These are phyloP conservation scores for Tetragonula clypearis DNA, from an alignment of 1,140 invertebrate species.

Conservation along the genomic window DNA sequence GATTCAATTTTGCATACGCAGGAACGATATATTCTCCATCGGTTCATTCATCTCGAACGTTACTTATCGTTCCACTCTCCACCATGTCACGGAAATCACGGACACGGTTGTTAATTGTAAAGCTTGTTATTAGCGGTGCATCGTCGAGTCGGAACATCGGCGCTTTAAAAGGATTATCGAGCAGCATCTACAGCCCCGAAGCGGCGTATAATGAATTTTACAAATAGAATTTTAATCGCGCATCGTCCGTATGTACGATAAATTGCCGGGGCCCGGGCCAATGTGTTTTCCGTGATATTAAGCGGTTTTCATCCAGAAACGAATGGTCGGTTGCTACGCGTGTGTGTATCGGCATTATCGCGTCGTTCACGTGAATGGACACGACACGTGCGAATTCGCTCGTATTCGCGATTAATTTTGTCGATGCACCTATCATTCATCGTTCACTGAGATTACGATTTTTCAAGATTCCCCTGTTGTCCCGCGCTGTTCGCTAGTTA, in stretches of 20 bases:
- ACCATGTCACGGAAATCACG: background rate
- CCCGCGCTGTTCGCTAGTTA: background rate
- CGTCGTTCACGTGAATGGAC: slow-evolving; percentile 32
- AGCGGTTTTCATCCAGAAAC: slow-evolving; percentile 42
- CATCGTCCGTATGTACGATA: slow-evolving; percentile 2
- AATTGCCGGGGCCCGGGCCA: slow-evolving; percentile 4
- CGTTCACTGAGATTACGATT: slow-evolving; percentile 36
- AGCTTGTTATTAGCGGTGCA: slow-evolving; percentile 5
- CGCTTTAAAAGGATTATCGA: slow-evolving; percentile 33
- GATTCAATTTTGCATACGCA: background rate
- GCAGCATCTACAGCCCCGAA: background rate
- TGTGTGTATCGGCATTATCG: slow-evolving; percentile 28
- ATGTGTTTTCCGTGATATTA: slow-evolving; percentile 35
- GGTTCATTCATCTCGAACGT: background rate
- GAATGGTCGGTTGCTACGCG: slow-evolving; percentile 21
- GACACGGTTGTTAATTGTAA: background rate
- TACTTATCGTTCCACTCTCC: background rate
- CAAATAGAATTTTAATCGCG: slow-evolving; percentile 46
- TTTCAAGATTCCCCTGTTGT: slow-evolving; percentile 21
- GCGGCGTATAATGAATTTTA: slow-evolving; percentile 34
- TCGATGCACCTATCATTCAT: slow-evolving; percentile 38
- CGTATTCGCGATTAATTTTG: slow-evolving; percentile 44
- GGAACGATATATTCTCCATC: background rate
- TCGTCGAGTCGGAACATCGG: background rate
- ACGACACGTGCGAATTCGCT: slow-evolving; percentile 22